Evolutionary conservation across 1,140 invertebrate species (phyloP).

Genomic region (Cylas formicarius): DNA sequence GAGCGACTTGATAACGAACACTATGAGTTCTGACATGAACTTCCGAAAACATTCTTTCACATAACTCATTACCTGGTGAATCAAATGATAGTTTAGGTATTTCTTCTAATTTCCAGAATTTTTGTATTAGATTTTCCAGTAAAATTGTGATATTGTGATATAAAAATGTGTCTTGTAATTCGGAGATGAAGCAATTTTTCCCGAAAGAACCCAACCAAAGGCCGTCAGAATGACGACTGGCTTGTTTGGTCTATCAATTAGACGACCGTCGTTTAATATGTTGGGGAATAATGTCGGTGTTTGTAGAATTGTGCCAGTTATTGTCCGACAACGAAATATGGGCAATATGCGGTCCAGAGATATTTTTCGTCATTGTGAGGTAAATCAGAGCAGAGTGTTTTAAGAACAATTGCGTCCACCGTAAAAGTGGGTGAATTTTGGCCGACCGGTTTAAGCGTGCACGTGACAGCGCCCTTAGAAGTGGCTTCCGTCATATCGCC

Average conservation of each 20-base stretch:
- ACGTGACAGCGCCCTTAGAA: too few relatives aligned
- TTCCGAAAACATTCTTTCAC: too few relatives aligned
- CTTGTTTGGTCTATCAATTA: neutral
- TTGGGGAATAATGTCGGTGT: neutral
- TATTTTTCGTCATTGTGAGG: too few relatives aligned
- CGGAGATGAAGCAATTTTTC: neutral
- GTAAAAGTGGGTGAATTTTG: too few relatives aligned
- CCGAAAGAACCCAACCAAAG: conserved; percentile 7
- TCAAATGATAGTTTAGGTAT: neutral
- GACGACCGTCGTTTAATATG: neutral
- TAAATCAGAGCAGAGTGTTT: too few relatives aligned
- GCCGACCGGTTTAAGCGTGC: too few relatives aligned
- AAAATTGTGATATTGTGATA: neutral
- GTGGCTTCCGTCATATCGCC: too few relatives aligned
- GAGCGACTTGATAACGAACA: too few relatives aligned
- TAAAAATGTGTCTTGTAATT: neutral
- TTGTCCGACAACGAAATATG: too few relatives aligned
- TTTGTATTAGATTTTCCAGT: conserved; percentile 1
- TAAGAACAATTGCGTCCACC: too few relatives aligned
- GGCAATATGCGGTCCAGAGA: too few relatives aligned
- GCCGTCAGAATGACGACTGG: too few relatives aligned
- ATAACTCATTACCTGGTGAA: neutral
- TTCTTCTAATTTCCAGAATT: conserved; percentile 3
- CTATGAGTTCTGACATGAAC: neutral
- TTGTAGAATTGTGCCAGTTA: conserved; percentile 1